phyloP scores from a whole-genome alignment of 2,888 invertebrate genomes.

The Euspilapteryx auroguttella region DNA sequence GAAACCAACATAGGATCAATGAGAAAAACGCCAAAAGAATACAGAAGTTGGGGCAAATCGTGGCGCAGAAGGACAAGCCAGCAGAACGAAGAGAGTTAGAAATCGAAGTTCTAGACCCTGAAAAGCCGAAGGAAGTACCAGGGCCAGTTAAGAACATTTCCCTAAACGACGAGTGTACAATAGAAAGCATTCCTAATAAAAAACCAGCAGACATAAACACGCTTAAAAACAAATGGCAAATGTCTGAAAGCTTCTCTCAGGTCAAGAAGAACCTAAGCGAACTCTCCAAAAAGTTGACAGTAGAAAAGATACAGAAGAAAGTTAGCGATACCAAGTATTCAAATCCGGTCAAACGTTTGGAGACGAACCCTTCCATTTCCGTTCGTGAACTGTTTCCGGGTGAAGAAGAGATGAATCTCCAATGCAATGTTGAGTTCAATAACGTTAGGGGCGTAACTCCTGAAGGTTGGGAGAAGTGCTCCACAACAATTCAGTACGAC shows the following conservation, averaged over 20 bases:
- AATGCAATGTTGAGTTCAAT: conserved; percentile 74
- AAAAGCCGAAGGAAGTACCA: conserved; percentile 19
- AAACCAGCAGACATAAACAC: conserved; percentile 44
- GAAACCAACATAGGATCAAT: conserved; percentile 31
- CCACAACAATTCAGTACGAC: conserved; percentile 79
- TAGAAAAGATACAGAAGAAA: conserved; percentile 42
- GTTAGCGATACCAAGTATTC: conserved; percentile 40
- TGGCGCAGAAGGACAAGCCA: conserved; percentile 32
- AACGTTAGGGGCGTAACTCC: conserved; percentile 73
- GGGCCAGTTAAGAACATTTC: conserved; percentile 39
- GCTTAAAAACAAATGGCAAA: conserved; percentile 54
- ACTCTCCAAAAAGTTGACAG: conserved; percentile 35
- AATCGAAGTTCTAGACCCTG: conserved; percentile 24
- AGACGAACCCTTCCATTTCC: conserved; percentile 80
- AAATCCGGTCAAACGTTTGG: conserved; percentile 68
- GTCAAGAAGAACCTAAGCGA: conserved; percentile 52
- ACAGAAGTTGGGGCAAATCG: conserved; percentile 43
- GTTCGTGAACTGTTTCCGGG: conserved; percentile 81
- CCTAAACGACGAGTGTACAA: conserved; percentile 62
- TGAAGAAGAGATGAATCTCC: conserved; percentile 79
- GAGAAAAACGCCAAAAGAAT: conserved; percentile 47
- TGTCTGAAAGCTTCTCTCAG: conserved; percentile 51
- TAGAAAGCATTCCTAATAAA: conserved; percentile 56
- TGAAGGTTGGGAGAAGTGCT: conserved; percentile 84
- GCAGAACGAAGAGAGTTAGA: conserved; percentile 16